Evolutionary conservation across 2,113 vertebrate genomes (phyloP), one percentile per base, ranked within the genome.

Genomic region (Heliornis fulica): DNA sequence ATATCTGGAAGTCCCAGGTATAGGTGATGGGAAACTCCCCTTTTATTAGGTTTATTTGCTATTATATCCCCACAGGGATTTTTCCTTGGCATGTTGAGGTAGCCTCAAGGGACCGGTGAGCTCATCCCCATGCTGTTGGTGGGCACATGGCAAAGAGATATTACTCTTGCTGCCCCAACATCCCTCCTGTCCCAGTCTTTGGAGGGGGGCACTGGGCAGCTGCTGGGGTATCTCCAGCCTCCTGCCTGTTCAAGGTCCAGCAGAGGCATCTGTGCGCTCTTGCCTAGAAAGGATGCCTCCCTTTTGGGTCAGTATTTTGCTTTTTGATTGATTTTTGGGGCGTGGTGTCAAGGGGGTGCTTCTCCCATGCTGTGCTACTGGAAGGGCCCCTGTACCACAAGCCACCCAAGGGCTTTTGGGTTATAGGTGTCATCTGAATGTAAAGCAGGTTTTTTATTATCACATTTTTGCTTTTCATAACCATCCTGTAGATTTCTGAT

Each of bases 401-500:
- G 36, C 15, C 31, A 17, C 48, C 38, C 8, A 31, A 72, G 60
- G 50, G 65, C 23, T 87, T 88, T 10, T 8, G 34, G n/a, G 48
- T 56, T 92, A 51, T 68, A 78, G 36, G 25, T 91, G 31, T 59
- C 71, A 22, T 77, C 48, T 59, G 71, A 84, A 82, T 81, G 14
- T 50, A 53, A 92, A 41, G 51, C 61, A 53, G 38, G 11, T 78
- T 87, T 86, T 94, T 95, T 87, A 57, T 89, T 61, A 65, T 64
- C 89, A 40, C 87, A 3, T 83, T 94, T 88, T 50, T 94, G 17
- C 68, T 72, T 56, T 95, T 96, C 43, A 29, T 84, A 96, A 85
- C 50, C 82, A 45, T 82, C 36, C 89, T 96, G 86, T 63, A 84
- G 75, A 83, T 95, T 97, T 93, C 82, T 86, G 93, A 72, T 94